Evolutionary conservation across 2,888 invertebrate genomes (phyloP), one percentile per base, ranked within the genome.

Genomic region (Operophtera brumata): DNA sequence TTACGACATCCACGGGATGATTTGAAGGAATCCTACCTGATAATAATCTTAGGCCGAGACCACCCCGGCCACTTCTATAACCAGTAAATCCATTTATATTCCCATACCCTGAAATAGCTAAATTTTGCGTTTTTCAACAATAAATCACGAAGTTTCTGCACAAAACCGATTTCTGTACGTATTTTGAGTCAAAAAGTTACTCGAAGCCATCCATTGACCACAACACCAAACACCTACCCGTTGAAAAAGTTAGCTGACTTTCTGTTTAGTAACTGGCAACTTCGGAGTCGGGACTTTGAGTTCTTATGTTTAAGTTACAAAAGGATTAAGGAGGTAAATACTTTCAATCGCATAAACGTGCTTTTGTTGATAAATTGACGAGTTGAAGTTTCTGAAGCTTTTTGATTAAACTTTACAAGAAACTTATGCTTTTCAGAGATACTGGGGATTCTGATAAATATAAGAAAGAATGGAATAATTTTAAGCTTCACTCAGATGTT

Each of bases 231-330:
- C 51, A 53, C 52, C 54, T 48, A 12, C 9, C 50, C 47, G 52
- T 62, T 57, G 50, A 54, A 54, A 57, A 59, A 59, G 49, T 61
- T 56, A 46, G 7, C 43, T 39, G 36, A 44, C 51, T 52, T 48
- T 51, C 53, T 47, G 43, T 44, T 45, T 14, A 46, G 47, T 35
- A 40, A 45, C 49, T 50, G 26, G 25, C 32, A 32, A 42, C 34
- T 54, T 41, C 34, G 34, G 6, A 25, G 39, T 11, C 44, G 32
- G 37, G 37, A 39, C 32, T 26, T 11, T 12, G 25, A 34, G 26
- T 14, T 37, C n/a, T n/a, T n/a, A n/a, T n/a, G n/a, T n/a, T 8
- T 8, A 48, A 45, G 6, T 49, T 45, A 49, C 52, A 37, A 39
- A 52, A 47, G 48, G 40, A 47, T 52, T 48, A 36, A 14, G 46